Percentiles rank a stretch among this genome's conserved stretches.
phyloP scores from a whole-genome alignment of 1,140 invertebrate species.

The Drosophila arawakana region DNA sequence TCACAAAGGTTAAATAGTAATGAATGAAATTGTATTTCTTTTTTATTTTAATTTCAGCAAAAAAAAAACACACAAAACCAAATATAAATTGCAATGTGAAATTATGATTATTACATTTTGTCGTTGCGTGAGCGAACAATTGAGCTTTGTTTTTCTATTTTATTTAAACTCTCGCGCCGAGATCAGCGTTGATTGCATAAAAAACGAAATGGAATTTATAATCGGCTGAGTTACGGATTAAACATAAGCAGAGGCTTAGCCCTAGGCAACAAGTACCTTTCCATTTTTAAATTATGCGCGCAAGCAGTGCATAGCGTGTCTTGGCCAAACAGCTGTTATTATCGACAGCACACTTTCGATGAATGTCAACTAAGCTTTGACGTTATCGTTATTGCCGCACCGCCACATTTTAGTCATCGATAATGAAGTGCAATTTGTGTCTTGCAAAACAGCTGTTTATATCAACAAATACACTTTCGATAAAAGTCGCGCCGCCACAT shows the following conservation, averaged over 20 bases:
- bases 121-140: constrained; percentile 64
- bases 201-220: constrained; percentile 40
- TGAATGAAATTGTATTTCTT: background rate
- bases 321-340: constrained; percentile 12
- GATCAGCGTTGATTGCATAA: constrained; percentile 42
- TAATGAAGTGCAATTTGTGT: background rate
- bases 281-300: constrained; percentile 22
- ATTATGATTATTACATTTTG: constrained; percentile 46
- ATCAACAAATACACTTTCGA: constrained; percentile 12
- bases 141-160: constrained; percentile 45
- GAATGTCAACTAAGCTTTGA: background rate
- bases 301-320: background rate
- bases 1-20: constrained; percentile 58
- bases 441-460: constrained; percentile 15
- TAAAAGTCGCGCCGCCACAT: constrained; percentile 9
- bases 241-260: background rate
- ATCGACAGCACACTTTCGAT: constrained; percentile 14
- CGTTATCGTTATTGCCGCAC: background rate
- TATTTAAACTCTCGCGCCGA: constrained; percentile 3
- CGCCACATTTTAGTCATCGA: constrained; percentile 8
- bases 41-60: constrained; percentile 20
- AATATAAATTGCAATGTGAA: constrained; percentile 50
- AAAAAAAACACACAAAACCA: constrained; percentile 46
- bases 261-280: background rate
- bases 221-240: constrained; percentile 27